Percentiles rank a stretch among this genome's conserved stretches.
phyloP scores from a whole-genome alignment of 2,888 invertebrate species.

The Ichneumon xanthorius region DNA sequence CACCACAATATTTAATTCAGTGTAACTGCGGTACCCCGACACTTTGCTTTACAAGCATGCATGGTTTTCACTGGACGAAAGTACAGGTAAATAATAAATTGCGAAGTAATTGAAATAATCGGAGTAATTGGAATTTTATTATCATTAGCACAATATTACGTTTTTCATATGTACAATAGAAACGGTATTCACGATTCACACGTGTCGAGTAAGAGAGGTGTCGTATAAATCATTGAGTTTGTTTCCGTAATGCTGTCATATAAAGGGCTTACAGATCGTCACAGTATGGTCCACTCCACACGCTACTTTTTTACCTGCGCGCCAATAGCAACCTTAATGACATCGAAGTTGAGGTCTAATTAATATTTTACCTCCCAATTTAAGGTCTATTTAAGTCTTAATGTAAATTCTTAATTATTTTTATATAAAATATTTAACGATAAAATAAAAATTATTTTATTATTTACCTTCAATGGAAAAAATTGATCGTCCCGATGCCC shows the following conservation, averaged over 20 bases:
- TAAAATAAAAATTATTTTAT: slow-evolving; percentile 35
- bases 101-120: not conserved
- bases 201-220: not conserved
- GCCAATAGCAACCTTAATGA: slow-evolving; percentile 89
- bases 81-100: not conserved
- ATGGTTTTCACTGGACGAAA: too few relatives aligned
- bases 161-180: slow-evolving; percentile 33
- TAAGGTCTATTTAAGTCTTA: not conserved
- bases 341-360: slow-evolving; percentile 42
- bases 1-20: too few relatives aligned
- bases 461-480: slow-evolving; percentile 92
- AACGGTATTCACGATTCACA: slow-evolving; percentile 2
- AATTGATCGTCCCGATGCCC: slow-evolving; percentile 93
- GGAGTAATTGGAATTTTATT: slow-evolving; percentile 9
- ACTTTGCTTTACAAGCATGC: not conserved
- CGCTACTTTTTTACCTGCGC: slow-evolving; percentile 90
- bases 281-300: slow-evolving; percentile 96
- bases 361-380: slow-evolving; percentile 33
- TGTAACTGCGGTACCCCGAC: too few relatives aligned
- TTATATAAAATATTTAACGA: too few relatives aligned
- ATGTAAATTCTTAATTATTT: not conserved
- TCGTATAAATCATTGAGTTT: not conserved
- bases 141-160: slow-evolving; percentile 17
- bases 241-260: slow-evolving; percentile 78
- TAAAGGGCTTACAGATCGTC: slow-evolving; percentile 91